Conservation (phyloP, 1,140 invertebrate species). For the Fopius arisanus region DNA sequence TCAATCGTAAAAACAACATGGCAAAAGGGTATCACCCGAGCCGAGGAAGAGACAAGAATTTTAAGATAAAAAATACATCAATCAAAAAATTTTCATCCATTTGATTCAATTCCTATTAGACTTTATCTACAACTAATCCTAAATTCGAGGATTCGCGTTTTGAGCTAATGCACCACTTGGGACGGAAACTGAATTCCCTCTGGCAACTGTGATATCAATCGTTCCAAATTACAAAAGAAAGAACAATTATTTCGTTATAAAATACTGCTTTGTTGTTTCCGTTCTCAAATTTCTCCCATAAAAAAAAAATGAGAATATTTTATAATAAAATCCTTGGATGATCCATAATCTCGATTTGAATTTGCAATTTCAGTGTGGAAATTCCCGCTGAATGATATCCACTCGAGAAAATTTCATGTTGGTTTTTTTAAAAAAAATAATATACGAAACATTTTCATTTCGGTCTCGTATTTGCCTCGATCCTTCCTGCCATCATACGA, state of each 20-base stretch:
- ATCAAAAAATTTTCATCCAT: background rate
- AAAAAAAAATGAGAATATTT: too few relatives aligned
- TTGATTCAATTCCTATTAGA: background rate
- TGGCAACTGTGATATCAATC: background rate
- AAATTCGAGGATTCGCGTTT: background rate
- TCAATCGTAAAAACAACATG: background rate
- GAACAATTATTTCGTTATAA: background rate
- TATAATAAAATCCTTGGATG: too few relatives aligned
- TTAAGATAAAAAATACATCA: background rate
- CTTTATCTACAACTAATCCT: background rate
- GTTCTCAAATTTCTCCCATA: background rate
- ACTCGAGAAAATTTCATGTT: background rate
- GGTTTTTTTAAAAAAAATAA: background rate
- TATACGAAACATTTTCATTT: background rate
- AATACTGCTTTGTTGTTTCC: background rate
- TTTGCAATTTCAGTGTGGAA: too few relatives aligned
- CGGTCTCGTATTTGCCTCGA: background rate
- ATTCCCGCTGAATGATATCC: too few relatives aligned
- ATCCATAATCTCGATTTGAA: too few relatives aligned
- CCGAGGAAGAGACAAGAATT: background rate
- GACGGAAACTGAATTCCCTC: slow-evolving; percentile 4
- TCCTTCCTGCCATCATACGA: background rate
- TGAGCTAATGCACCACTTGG: background rate
- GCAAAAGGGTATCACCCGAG: background rate
- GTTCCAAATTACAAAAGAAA: background rate